A percentile compares a stretch with the other conserved stretches of the same genome.
These are phyloP conservation scores for Lacerta viridis DNA, from an alignment of 2,797 vertebrate genomes.

Conservation along the genomic window DNA sequence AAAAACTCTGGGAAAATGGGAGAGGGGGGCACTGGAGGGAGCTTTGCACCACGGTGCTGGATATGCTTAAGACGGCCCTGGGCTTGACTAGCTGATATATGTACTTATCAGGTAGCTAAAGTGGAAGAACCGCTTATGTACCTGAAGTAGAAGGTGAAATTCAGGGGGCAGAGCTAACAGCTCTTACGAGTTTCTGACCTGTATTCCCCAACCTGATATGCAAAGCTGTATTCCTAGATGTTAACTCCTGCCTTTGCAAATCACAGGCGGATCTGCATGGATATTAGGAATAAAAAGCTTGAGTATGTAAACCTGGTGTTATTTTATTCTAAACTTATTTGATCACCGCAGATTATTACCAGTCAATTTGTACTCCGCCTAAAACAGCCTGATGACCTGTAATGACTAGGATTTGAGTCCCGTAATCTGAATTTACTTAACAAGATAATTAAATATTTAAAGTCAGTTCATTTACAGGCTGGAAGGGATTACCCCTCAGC, in stretches of 20 bases:
- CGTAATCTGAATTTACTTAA: constrained; percentile 77
- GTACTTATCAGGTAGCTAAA: neutral
- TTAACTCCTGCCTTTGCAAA: constrained; percentile 2
- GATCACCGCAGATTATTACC: constrained; percentile 29
- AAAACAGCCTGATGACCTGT: constrained; percentile 56
- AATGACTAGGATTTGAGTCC: constrained; percentile 63
- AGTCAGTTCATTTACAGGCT: constrained; percentile 70
- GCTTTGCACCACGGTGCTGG: too few species aligned
- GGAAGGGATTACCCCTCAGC: constrained; percentile 59
- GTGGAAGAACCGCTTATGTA: neutral
- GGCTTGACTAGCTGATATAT: neutral
- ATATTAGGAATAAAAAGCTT: neutral
- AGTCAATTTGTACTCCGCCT: constrained; percentile 50
- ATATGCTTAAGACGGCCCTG: too few species aligned
- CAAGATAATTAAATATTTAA: constrained; percentile 79
- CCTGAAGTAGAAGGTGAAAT: neutral
- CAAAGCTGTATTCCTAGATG: neutral
- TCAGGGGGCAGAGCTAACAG: neutral
- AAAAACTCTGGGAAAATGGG: too few species aligned
- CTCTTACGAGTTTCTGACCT: neutral
- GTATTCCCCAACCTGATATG: neutral
- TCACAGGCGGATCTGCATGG: neutral
- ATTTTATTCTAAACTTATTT: constrained; percentile 54
- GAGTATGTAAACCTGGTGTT: constrained; percentile 23
- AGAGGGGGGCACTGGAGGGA: too few species aligned